Base-by-base conservation (phyloP, 2,888 invertebrate genomes). In the Molanna angustata region DNA sequence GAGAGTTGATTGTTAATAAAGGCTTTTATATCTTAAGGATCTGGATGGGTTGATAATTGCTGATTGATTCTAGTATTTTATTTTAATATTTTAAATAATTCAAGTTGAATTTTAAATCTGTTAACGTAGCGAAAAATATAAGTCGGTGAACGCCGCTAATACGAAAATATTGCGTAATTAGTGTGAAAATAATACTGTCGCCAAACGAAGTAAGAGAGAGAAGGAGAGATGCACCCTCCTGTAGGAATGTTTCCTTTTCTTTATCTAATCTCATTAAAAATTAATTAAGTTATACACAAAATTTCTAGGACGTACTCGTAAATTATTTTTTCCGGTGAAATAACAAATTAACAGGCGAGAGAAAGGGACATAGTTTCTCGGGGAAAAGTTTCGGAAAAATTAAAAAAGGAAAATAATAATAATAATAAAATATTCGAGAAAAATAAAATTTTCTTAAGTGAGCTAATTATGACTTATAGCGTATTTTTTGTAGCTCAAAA, bases 261-360 rank as follows among this genome's bases (percentile, higher is more conserved):
- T 51, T 47, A 51, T 56, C 56, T 58, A 52, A 56, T 58, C 58
- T 58, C 58, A 58, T 58, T 58, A 58, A 56, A 56, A 61, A 61
- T 61, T 59, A 59, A 61, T 61, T 57, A 58, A 59, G 57, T 53
- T 60, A 59, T 61, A 60, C 57, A 56, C 46, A 52, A 47, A 57
- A 59, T 60, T 60, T 60, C 58, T 50, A 55, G 48, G 46, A 59
- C 54, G 48, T 54, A 57, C 54, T 59, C 56, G 50, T 56, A 60
- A 59, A 59, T 60, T 56, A 60, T 58, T 56, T 57, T 61, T 52
- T 54, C 46, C 46, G 43, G 44, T 33, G 52, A 56, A 60, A 58
- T 59, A 61, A 61, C 56, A 59, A 57, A 58, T 60, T 58, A 55
- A 56, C 46, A 54, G 18, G 45, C 37, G 42, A 52, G 21, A 17